phyloP scores from a whole-genome alignment of 2,113 vertebrate genomes.

The Neofelis nebulosa region DNA sequence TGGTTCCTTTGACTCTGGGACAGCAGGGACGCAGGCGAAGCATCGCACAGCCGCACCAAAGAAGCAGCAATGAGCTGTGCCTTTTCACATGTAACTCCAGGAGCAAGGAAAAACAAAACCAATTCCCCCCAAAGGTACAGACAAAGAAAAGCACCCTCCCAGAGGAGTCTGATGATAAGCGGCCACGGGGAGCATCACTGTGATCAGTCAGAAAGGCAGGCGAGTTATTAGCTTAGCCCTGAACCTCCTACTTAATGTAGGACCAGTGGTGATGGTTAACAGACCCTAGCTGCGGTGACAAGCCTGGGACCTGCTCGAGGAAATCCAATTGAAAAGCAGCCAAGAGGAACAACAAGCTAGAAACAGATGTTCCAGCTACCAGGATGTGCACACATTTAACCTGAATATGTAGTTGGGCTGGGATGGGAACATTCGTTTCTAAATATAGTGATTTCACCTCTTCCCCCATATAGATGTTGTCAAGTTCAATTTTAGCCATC shows the following conservation, averaged over 20 bases:
- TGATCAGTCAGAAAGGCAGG: conserved; percentile 95
- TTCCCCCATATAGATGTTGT: conserved; percentile 55
- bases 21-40: rapidly evolving
- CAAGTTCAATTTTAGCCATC: conserved; percentile 72
- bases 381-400: conserved; percentile 84
- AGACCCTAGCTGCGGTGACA: conserved; percentile 99
- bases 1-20: not conserved
- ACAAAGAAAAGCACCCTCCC: conserved; percentile 83
- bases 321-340: conserved; percentile 99
- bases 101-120: conserved; percentile 62
- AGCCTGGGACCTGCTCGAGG: conserved; percentile 97
- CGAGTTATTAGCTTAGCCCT: conserved; percentile 99
- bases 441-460: conserved; percentile 75
- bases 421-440: conserved; percentile 58
- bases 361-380: conserved; percentile 97
- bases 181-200: conserved; percentile 82
- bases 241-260: conserved; percentile 99
- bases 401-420: conserved; percentile 74
- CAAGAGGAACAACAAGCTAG: conserved; percentile 97
- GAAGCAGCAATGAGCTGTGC: not conserved
- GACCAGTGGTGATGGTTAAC: conserved; percentile 96
- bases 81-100: conserved; percentile 47
- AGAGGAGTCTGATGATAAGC: conserved; percentile 84
- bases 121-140: conserved; percentile 72
- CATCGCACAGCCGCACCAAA: not conserved